Evolutionary conservation across 2,797 vertebrate genomes (phyloP), one percentile per base, ranked within the genome.

Genomic region (Etheostoma nigrum): DNA sequence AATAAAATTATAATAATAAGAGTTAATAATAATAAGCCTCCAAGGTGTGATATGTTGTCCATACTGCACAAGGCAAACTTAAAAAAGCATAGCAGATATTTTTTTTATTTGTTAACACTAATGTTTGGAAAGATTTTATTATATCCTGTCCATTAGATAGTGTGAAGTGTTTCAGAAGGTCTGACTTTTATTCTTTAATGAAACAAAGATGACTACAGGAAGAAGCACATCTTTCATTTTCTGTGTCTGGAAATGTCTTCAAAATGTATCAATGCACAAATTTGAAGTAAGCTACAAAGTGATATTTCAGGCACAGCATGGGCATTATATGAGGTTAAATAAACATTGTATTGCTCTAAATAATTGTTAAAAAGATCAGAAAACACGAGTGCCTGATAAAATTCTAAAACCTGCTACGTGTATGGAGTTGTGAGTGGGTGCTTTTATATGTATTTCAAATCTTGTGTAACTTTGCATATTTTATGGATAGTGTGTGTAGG

Each of bases 401-500:
- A 13, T 36, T 47, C 55, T 65, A 11, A 23, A 64, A 71, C n/a
- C 33, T 60, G 33, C 44, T 36, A 15, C 21, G 21, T 23, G 21
- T 57, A 33, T 36, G n/a, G 49, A 55, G 40, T 23, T 47, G 25
- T 51, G 83, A 67, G 74, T 75, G 74, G 74, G 55, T 30, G 75
- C 58, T 65, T 78, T 54, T 10, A 58, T 1, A 66, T 55, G 44
- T 44, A 36, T 57, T 63, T 74, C 14, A 66, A 33, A 36, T 65
- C 23, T 40, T 52, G 18, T 84, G 44, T 53, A 71, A 74, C 62
- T 73, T 63, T 78, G 66, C 44, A 68, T 76, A 83, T 81, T 73
- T 73, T 55, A 78, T 19, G 7, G 67, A 64, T 52, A 67, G 25
- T 36, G 67, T 69, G 42, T 67, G 76, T 78, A 16, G 85, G 75